Evolutionary conservation across 2,113 vertebrate species (phyloP), one percentile per base, ranked within the genome.

Genomic region (Leucosticte australis): DNA sequence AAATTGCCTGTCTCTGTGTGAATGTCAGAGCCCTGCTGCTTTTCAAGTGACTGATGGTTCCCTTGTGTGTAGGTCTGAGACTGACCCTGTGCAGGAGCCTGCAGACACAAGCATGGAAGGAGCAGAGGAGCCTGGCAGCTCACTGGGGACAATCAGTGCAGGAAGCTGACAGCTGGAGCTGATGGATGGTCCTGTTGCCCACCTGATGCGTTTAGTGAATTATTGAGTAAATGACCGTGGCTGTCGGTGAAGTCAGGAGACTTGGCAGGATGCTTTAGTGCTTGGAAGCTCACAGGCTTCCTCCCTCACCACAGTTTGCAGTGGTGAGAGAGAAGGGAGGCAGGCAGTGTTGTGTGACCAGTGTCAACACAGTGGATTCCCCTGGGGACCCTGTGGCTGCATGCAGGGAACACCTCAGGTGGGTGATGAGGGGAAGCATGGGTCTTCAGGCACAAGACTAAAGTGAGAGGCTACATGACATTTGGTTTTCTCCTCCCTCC

Each of bases 61-160:
- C n/a, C 53, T 44, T 6, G 39, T 5, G 44, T 9, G 2, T 4
- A 28, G 5, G 30, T 42, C 65, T 60, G 41, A 73, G 37, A 35
- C 35, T 56, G 78, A 13, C 41, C 24, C 35, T 2, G 1, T 2
- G 5, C 49, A 41, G 50, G 33, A 50, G 39, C 49, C 64, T 33
- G 22, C 6, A 60, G 75, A 50, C 18, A 15, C 18, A 13, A 71
- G 46, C 3, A 6, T 8, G 55, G 37, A 60, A 46, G 35, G 65
- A 73, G 44, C 5, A 3, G 1, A 1, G 60, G 46, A 65, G 24
- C 42, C 23, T 6, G 6, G 73, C 4, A 24, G 52, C 44, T 37
- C 69, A 3, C 19, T 1, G 0, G 50, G 31, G 59, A 37, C 33
- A 20, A 13, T 63, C 1, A 8, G 44, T 0, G 0, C 33, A 42